A percentile compares a stretch with the other conserved stretches of the same genome.
phyloP scores from a whole-genome alignment of 2,888 invertebrate genomes.

The Patella caerulea region DNA sequence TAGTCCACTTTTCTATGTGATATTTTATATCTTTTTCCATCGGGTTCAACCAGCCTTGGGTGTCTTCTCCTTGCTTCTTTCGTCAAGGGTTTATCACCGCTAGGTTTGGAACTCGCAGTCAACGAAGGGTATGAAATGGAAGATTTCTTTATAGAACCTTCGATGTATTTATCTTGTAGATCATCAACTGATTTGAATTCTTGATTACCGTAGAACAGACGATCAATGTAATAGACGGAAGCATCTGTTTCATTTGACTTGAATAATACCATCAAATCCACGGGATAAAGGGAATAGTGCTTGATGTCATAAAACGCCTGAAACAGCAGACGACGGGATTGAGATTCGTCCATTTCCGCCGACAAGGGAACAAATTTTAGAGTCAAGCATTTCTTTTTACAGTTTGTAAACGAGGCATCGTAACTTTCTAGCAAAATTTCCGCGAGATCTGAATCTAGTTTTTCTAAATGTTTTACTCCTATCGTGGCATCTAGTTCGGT shows the following conservation, averaged over 20 bases:
- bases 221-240: conserved; percentile 28
- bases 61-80: conserved; percentile 29
- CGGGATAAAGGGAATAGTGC: conserved; percentile 40
- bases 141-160: conserved; percentile 20
- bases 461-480: conserved; percentile 14
- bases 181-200: conserved; percentile 32
- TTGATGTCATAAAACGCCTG: conserved; percentile 32
- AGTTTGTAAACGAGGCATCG: conserved; percentile 26
- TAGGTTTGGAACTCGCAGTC: not conserved
- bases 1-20: conserved; percentile 32
- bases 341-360: conserved; percentile 9
- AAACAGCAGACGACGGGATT: conserved; percentile 36
- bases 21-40: conserved; percentile 39
- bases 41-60: conserved; percentile 38
- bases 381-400: conserved; percentile 37
- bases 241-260: conserved; percentile 26
- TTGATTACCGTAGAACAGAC: conserved; percentile 34
- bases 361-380: conserved; percentile 22
- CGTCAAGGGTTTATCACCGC: conserved; percentile 27
- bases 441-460: conserved; percentile 27
- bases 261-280: conserved; percentile 43
- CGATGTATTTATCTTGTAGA: conserved; percentile 17
- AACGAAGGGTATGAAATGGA: conserved; percentile 24
- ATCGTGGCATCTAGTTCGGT: conserved; percentile 27
- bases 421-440: conserved; percentile 35